Evolutionary conservation across 2,888 invertebrate species (phyloP).

Genomic region (Eupithecia pulchellata): DNA sequence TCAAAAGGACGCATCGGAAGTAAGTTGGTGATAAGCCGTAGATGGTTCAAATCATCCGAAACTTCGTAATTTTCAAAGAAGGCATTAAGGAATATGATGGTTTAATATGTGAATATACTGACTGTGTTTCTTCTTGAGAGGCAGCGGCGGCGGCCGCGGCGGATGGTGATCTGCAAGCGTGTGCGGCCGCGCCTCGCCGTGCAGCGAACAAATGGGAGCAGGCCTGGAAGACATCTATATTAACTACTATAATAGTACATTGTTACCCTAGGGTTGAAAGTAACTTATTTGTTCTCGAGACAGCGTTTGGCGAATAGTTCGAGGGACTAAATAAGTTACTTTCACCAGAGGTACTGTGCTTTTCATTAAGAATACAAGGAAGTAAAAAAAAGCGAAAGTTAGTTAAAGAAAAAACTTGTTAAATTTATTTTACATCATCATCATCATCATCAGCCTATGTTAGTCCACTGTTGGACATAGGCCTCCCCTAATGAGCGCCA

Average conservation of each 20-base stretch:
- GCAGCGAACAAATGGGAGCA: slow-evolving; percentile 69
- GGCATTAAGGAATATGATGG: not conserved
- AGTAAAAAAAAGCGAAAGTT: no score
- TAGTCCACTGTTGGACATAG: no score
- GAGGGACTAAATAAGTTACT: no score
- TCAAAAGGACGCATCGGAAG: not conserved
- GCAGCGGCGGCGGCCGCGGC: slow-evolving; percentile 95
- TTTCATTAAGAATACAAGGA: no score
- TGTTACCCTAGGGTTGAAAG: no score
- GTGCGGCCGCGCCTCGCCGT: slow-evolving; percentile 79
- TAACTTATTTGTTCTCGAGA: no score
- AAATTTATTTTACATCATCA: no score
- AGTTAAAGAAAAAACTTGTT: no score
- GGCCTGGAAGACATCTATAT: slow-evolving; percentile 52
- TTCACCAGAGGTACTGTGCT: no score
- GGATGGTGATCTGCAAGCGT: slow-evolving; percentile 80
- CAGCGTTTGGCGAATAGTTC: no score
- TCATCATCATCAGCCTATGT: no score
- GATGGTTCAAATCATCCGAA: not conserved
- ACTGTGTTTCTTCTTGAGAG: slow-evolving; percentile 97
- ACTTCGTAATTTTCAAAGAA: not conserved
- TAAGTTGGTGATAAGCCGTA: not conserved
- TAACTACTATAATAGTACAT: not conserved
- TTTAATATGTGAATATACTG: slow-evolving; percentile 81
- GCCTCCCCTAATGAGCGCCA: no score